phyloP scores from a whole-genome alignment of 2,113 vertebrate species.

The Malurus alboscapulatus region DNA sequence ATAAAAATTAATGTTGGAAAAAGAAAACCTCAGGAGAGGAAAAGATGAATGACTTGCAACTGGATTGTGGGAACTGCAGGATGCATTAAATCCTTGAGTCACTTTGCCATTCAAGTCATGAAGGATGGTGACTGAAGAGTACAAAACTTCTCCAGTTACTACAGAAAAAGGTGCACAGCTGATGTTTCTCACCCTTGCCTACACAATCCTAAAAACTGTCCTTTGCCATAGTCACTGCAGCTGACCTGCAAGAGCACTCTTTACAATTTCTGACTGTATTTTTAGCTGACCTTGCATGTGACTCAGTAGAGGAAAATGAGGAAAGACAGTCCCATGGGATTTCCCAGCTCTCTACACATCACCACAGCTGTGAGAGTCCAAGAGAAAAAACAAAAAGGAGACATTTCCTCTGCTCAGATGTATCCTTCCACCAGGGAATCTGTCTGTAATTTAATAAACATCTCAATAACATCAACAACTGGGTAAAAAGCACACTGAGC shows the following conservation, averaged over 20 bases:
- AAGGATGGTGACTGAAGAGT: background rate
- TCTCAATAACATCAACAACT: background rate
- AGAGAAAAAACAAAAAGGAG: background rate
- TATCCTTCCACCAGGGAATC: background rate
- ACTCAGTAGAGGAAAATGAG: constrained; percentile 32
- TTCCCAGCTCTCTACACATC: background rate
- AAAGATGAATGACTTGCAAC: background rate
- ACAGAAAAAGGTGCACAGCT: background rate
- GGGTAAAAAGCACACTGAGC: background rate
- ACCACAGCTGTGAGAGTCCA: constrained; percentile 10
- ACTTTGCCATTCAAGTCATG: background rate
- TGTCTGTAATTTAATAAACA: constrained; percentile 3
- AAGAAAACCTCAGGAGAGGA: background rate
- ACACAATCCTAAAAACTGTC: background rate
- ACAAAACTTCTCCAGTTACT: background rate
- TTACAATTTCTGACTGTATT: background rate
- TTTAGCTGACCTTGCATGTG: constrained; percentile 42
- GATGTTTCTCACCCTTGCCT: background rate
- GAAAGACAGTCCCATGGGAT: background rate
- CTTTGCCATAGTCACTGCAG: background rate
- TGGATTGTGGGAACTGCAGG: background rate
- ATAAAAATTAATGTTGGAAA: background rate
- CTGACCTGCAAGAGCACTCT: background rate
- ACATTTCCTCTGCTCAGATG: constrained; percentile 6
- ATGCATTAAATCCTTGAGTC: background rate